Percentiles rank a stretch among this genome's conserved stretches.
Evolutionary conservation across 2,888 invertebrate species (phyloP).

Genomic region (Carabus problematicus): DNA sequence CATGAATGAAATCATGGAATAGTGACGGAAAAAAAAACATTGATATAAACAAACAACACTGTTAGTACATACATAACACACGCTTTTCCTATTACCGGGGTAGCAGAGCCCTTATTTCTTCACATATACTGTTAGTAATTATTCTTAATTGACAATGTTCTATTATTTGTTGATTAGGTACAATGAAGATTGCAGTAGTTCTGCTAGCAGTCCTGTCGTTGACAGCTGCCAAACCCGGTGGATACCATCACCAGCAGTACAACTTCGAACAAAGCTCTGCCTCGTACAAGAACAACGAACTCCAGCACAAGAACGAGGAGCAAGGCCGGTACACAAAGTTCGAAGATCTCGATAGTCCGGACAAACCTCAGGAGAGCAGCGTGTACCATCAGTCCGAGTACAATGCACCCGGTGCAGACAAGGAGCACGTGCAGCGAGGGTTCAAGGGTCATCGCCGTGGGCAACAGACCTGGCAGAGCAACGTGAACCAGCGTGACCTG

Average conservation of each 20-base stretch:
- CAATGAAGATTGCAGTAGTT: background rate
- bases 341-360: slow-evolving; percentile 55
- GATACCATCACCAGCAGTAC: slow-evolving; percentile 56
- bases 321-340: slow-evolving; percentile 56
- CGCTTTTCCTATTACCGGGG: too few relatives aligned
- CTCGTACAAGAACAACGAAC: slow-evolving; percentile 56
- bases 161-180: slow-evolving; percentile 1
- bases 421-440: slow-evolving; percentile 12
- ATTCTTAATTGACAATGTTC: too few relatives aligned
- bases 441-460: slow-evolving; percentile 18
- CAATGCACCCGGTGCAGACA: slow-evolving; percentile 53
- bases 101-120: too few relatives aligned
- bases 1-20: too few relatives aligned
- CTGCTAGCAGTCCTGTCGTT: slow-evolving; percentile 13
- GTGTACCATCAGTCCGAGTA: slow-evolving; percentile 57
- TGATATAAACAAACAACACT: too few relatives aligned
- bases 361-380: slow-evolving; percentile 54
- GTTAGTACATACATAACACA: too few relatives aligned
- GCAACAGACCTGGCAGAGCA: background rate
- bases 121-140: too few relatives aligned
- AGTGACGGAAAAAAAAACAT: too few relatives aligned
- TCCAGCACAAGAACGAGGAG: slow-evolving; percentile 57
- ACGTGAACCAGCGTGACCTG: background rate
- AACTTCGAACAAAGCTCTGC: slow-evolving; percentile 56
- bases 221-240: slow-evolving; percentile 49